Evolutionary conservation across 2,888 invertebrate species (phyloP), one percentile per base, ranked within the genome.

Genomic region (Parascotia fuliginaria): DNA sequence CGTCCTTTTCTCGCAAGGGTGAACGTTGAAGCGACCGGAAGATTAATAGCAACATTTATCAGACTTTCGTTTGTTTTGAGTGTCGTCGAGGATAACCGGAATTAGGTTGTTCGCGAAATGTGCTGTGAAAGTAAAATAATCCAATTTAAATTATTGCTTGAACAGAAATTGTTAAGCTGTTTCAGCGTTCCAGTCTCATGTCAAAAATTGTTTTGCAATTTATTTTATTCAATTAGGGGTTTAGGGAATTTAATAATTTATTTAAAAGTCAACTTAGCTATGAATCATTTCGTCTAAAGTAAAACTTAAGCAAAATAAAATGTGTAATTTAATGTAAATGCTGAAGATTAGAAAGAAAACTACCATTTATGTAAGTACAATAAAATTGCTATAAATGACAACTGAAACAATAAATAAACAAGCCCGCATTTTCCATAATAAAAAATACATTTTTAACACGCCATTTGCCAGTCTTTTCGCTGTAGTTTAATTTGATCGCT

Each of bases 21-120:
- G 70, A 72, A 65, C 66, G 62, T 62, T 67, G 73, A 82, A 77
- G 72, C 73, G 74, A 68, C 60, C 59, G 64, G 71, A 81, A 86
- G 86, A 87, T 87, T 83, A 86, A 86, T 87, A 75, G 82, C 73
- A 75, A 77, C 86, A 87, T 87, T 87, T 85, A 85, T 87, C 87
- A 85, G 85, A 85, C 83, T 85, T 87, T 83, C 85, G 86, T 85
- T 86, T 87, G 87, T 85, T 87, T 85, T 85, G 83, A 87, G 81
- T 83, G 85, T 83, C 84, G 79, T 80, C 79, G 81, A 73, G 80
- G 79, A 85, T 83, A 83, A 79, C 81, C 81, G 78, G 86, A 84
- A 84, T 85, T 84, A 85, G 86, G 85, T 79, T 83, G 79, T 80
- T 83, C 76, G 67, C 80, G 63, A 77, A 82, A 83, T 82, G 81